Evolutionary conservation across 2,797 vertebrate genomes (phyloP), one percentile per base, ranked within the genome.

Genomic region (Danio choprae): DNA sequence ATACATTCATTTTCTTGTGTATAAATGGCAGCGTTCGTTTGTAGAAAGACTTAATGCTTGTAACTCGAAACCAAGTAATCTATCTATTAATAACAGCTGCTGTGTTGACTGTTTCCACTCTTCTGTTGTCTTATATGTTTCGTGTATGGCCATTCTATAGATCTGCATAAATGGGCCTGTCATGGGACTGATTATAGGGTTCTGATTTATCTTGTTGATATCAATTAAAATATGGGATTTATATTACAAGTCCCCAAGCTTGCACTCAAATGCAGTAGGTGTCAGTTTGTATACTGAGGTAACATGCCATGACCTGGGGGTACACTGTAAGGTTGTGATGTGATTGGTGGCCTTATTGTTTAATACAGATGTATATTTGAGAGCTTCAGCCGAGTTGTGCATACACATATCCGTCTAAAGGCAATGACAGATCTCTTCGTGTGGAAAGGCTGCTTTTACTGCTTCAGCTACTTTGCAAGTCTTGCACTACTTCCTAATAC

Each of bases 281-380:
- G 44, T 36, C 22, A 7, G 13, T 48, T 36, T 50, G 8, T 67
- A 22, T 29, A 48, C 64, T 48, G 18, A 38, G 15, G 65, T 51
- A 16, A 29, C 20, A 29, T 29, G 4, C 48, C 5, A 51, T 48
- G 64, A 48, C 64, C 15, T 9, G 12, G 43, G 13, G 7, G 20
- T 67, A 48, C 11, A 29, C 29, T 46, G 44, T n/a, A 12, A 48
- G 41, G 36, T 63, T 63, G 7, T 68, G 20, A 38, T 48, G 15
- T 48, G 44, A 50, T 10, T 44, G 16, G 2, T 43, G 60, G 7
- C 44, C 10, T 75, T 73, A 46, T 50, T 51, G 44, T 74, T 62
- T 29, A 55, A 65, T 76, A 65, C 60, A 65, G 20, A 76, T 74
- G 58, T 63, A 63, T 41, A 41, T 55, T 65, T 55, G 13, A 65